phyloP scores from a whole-genome alignment of 2,113 vertebrate genomes.

The Atlantisia rogersi region DNA sequence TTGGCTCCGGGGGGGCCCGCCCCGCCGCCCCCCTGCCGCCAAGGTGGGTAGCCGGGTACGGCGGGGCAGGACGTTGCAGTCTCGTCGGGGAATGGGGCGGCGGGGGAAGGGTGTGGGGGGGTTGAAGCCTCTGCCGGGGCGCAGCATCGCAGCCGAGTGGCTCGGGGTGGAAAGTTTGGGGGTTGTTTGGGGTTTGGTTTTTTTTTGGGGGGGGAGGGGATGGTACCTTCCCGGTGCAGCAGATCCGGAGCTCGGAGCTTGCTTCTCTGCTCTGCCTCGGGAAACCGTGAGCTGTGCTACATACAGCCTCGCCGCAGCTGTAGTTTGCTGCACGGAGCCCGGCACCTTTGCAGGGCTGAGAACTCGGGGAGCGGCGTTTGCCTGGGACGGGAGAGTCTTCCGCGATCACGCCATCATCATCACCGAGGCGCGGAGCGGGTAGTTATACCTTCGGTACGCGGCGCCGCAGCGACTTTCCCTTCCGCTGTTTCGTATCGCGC shows the following conservation, averaged over 20 bases:
- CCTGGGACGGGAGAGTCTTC: not conserved
- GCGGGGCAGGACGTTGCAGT: not conserved
- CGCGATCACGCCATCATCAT: not conserved
- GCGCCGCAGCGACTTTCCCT: not conserved
- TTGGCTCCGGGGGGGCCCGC: constrained; percentile 11
- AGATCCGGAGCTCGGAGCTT: not conserved
- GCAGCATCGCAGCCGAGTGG: not conserved
- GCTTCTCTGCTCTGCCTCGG: not conserved
- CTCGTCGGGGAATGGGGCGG: not conserved
- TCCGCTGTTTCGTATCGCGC: not conserved
- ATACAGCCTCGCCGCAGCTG: not conserved
- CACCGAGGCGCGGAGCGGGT: not conserved
- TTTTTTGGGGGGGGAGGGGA: no score
- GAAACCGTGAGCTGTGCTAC: not conserved
- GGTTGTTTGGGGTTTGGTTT: no score
- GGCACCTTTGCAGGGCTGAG: not conserved
- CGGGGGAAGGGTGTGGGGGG: not conserved
- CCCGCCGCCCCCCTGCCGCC: not conserved
- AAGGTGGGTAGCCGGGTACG: not conserved
- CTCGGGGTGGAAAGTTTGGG: not conserved
- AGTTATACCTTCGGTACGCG: not conserved
- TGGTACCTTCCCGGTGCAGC: constrained; percentile 1
- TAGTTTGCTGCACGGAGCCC: not conserved
- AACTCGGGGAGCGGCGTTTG: not conserved
- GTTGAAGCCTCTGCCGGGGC: not conserved